phyloP scores from a whole-genome alignment of 1,140 invertebrate species.

The Papilio helenus region DNA sequence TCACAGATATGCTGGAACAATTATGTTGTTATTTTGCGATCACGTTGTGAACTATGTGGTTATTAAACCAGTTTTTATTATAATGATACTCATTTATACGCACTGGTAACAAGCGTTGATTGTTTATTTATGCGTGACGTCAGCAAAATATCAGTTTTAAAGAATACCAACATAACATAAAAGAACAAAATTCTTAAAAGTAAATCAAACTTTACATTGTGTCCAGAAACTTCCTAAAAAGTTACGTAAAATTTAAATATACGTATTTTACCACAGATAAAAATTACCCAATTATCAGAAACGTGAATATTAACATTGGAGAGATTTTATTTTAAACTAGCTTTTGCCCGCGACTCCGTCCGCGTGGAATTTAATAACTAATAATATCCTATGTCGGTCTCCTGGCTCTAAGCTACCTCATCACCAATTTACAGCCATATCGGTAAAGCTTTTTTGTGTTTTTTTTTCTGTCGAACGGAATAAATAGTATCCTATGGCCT shows the following conservation, averaged over 20 bases:
- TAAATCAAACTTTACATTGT: neutral
- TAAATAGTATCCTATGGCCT: no score
- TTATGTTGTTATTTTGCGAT: conserved; percentile 9
- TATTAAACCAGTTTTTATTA: conserved; percentile 17
- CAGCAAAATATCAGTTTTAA: neutral
- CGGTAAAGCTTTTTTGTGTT: no score
- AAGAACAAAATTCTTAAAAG: neutral
- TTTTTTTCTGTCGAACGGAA: no score
- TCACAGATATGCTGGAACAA: neutral
- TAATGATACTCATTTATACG: neutral
- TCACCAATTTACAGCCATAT: no score
- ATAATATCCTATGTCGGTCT: no score
- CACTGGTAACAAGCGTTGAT: neutral
- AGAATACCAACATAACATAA: neutral
- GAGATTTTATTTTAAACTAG: no score
- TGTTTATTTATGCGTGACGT: conserved; percentile 7
- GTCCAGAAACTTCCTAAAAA: no score
- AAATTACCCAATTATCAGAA: neutral
- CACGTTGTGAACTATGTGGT: conserved; percentile 2
- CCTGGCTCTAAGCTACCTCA: no score
- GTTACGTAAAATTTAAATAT: neutral
- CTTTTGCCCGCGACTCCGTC: no score
- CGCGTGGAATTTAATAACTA: no score
- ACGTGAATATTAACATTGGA: no score
- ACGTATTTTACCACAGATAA: neutral